These are phyloP conservation scores for Linepithema humile DNA, from an alignment of 1,140 invertebrate species.

Conservation along the genomic window DNA sequence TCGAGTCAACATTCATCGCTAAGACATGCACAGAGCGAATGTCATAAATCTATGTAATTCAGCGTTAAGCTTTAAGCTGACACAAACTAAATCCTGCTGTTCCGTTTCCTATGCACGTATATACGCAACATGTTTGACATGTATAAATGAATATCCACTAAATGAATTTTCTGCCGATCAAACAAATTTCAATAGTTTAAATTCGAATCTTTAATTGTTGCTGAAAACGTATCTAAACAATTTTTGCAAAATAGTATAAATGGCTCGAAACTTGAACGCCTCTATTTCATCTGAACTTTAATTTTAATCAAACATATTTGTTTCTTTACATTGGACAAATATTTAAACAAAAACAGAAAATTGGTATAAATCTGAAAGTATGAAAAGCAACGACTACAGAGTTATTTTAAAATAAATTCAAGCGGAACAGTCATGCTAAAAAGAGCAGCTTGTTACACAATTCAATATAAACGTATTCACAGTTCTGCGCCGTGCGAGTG, in stretches of 20 bases:
- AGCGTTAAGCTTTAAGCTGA: not conserved
- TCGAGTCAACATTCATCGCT: conserved; percentile 11
- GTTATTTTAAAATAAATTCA: not conserved
- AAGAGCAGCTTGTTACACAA: not conserved
- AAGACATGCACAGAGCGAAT: not conserved
- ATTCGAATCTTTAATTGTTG: not conserved
- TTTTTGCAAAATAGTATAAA: too few relatives aligned
- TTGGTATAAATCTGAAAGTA: not conserved
- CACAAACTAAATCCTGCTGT: not conserved
- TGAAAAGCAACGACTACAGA: not conserved
- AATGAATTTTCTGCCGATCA: too few relatives aligned
- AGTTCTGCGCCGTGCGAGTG: not conserved
- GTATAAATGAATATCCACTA: not conserved
- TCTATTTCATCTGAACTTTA: not conserved
- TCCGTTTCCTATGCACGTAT: not conserved
- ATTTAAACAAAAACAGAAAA: not conserved
- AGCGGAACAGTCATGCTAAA: not conserved
- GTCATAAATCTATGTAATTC: conserved; percentile 6
- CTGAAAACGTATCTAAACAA: too few relatives aligned
- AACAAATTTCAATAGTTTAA: not conserved
- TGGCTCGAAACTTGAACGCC: not conserved
- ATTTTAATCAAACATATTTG: not conserved
- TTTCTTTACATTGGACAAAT: not conserved
- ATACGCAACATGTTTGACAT: too few relatives aligned
- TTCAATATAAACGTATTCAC: not conserved